Conservation (phyloP, 92 coral and sea anemone species). For the Hydrozoanthus gracilis region DNA sequence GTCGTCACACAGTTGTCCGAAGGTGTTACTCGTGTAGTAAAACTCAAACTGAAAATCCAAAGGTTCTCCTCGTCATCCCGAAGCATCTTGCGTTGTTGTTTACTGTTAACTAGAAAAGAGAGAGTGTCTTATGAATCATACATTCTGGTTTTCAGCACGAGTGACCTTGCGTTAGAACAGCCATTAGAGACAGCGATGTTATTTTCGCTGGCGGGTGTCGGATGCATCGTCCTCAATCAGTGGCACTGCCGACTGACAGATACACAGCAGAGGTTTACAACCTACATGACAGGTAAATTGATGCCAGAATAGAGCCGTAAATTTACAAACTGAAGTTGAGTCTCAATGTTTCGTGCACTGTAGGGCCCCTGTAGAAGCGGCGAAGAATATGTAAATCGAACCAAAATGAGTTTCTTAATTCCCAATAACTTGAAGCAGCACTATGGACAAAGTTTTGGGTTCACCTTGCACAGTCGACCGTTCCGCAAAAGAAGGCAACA, state of each 20-base stretch:
- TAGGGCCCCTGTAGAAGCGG: no score
- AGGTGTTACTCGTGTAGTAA: no score
- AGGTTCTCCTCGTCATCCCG: background rate
- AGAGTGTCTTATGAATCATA: background rate
- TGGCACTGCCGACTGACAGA: constrained; percentile 89
- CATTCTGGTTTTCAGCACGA: constrained; percentile 62
- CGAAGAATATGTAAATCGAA: no score
- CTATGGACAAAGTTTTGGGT: no score
- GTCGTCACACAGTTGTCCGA: no score
- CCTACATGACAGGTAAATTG: constrained; percentile 73
- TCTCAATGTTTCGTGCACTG: no score
- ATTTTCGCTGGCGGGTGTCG: constrained; percentile 89
- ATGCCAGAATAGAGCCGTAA: background rate
- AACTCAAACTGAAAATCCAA: no score
- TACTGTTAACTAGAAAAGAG: background rate
- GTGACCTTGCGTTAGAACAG: constrained; percentile 86
- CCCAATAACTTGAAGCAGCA: no score
- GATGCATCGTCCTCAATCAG: constrained; percentile 78
- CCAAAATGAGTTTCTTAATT: no score
- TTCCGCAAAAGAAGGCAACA: no score
- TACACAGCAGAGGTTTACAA: constrained; percentile 66
- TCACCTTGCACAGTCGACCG: no score
- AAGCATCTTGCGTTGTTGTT: background rate
- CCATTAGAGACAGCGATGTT: constrained; percentile 94
- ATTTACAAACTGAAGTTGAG: background rate